Evolutionary conservation across 2,797 vertebrate species (phyloP), one percentile per base, ranked within the genome.

Genomic region (Anguilla anguilla): DNA sequence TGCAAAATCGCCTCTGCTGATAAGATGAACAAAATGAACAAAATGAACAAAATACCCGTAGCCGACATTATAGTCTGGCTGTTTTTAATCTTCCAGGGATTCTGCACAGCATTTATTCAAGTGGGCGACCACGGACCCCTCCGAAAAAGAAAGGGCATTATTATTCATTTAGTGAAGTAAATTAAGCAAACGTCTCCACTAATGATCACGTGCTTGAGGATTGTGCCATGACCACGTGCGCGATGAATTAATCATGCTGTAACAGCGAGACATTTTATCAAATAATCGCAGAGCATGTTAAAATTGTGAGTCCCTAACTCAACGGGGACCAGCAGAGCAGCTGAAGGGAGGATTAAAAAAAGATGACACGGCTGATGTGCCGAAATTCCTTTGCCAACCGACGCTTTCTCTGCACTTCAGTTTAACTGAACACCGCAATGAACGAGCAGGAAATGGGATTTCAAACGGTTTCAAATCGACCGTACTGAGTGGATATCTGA

Each of bases 211-310:
- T 4, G 19, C 19, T 4, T 25, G 25, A 5, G 19, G 4, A 64
- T 64, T 64, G 19, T n/a, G 19, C 61, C 55, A 57, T 57, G 15
- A n/a, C 22, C 25, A 64, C 22, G 19, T 64, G 61, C 61, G 25
- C 22, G 11, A 11, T n/a, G 5, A 64, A 64, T 64, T 64, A n/a
- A 22, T 25, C 22, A 25, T 84, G 83, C 81, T 10, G 51, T 51
- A 51, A 51, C 86, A 85, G 64, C 86, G 28, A 88, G 87, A 87
- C 79, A 89, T 89, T 90, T 90, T 87, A 89, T 91, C 88, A 91
- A 86, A 88, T 61, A n/a, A 46, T 87, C 74, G 87, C 64, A 57
- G 85, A 83, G 86, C 84, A 64, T 87, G 87, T 46, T n/a, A 64
- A 25, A 64, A 64, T 64, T 64, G 61, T n/a, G 61, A 4, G 19